phyloP scores from a whole-genome alignment of 2,888 invertebrate genomes.

The Caenorhabditis japonica region DNA sequence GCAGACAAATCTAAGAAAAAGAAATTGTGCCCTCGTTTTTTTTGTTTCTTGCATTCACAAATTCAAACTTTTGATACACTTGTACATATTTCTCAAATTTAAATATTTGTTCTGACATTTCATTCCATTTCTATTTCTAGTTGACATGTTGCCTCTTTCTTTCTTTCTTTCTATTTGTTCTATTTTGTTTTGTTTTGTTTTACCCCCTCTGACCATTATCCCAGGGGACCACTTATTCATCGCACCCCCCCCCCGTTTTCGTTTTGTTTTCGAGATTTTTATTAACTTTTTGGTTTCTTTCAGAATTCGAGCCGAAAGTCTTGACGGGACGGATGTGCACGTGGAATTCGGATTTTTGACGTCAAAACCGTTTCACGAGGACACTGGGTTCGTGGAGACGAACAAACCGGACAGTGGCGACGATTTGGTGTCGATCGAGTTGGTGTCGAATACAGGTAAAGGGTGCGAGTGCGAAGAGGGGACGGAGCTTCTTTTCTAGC shows the following conservation, averaged over 20 bases:
- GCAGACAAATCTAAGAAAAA: no score
- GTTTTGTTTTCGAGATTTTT: no score
- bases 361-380: slow-evolving; percentile 70
- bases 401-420: slow-evolving; percentile 64
- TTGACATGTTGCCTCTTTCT: slow-evolving; percentile 6
- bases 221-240: slow-evolving; percentile 21
- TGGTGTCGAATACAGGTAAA: slow-evolving; percentile 72
- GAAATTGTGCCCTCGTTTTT: no score
- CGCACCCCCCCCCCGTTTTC: background rate
- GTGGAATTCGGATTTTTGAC: slow-evolving; percentile 73
- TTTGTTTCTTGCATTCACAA: no score
- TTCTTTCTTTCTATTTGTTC: background rate
- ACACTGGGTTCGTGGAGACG: slow-evolving; percentile 71
- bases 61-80: no score
- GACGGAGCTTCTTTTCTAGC: no score
- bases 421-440: slow-evolving; percentile 71
- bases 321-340: slow-evolving; percentile 66
- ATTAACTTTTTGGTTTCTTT: no score
- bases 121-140: background rate
- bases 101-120: no score
- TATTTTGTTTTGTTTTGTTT: no score
- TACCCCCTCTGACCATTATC: no score
- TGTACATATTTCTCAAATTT: no score
- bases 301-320: slow-evolving; percentile 56
- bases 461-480: background rate